Evolutionary conservation across 2,113 vertebrate genomes (phyloP).

Genomic region (pig (Sus scrofa)): T2T-Sscrofa CM000812.6:135758501-135759000

Average conservation of each 20-base stretch:
- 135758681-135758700: slow-evolving; percentile 10
- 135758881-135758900: background rate
- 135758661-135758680: background rate
- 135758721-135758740: background rate
- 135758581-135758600: background rate
- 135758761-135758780: slow-evolving; percentile 27
- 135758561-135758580: background rate
- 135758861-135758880: background rate
- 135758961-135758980: background rate
- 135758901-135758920: slow-evolving; percentile 77
- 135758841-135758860: background rate
- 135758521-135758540: background rate
- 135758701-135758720: slow-evolving; percentile 43
- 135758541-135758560: background rate
- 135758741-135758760: background rate
- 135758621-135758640: background rate
- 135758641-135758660: background rate
- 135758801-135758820: slow-evolving; percentile 22
- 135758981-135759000: background rate
- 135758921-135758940: background rate
- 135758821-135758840: background rate
- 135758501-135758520: background rate
- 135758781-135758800: background rate
- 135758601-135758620: background rate
- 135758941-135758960: background rate